Evolutionary conservation across 2,888 invertebrate species (phyloP).

Genomic region (Plebejus anna): DNA sequence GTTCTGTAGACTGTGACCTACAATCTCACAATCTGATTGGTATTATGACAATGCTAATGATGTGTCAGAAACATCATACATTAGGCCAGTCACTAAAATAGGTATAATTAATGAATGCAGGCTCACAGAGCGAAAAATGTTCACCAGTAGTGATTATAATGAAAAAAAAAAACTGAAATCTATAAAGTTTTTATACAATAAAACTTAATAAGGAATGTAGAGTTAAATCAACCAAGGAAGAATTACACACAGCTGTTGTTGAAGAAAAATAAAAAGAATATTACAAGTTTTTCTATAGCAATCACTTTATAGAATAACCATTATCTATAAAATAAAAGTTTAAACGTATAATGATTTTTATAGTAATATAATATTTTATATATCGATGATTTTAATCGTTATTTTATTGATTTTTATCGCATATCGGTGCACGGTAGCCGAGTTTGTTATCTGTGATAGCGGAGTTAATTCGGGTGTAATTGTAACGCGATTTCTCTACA

Average conservation of each 20-base stretch:
- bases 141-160: too few species aligned
- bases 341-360: neutral
- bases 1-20: neutral
- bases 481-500: conserved; percentile 24
- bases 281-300: neutral
- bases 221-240: neutral
- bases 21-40: neutral
- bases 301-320: neutral
- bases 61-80: neutral
- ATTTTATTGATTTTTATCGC: conserved; percentile 35
- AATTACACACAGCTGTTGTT: neutral
- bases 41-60: neutral
- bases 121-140: neutral
- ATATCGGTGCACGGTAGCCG: conserved; percentile 36
- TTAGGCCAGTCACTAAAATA: neutral
- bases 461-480: conserved; percentile 21
- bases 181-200: neutral
- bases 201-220: neutral
- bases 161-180: neutral
- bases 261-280: neutral
- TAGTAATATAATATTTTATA: neutral
- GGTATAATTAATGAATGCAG: too few species aligned
- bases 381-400: conserved; percentile 24
- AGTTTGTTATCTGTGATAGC: conserved; percentile 33
- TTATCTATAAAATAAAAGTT: neutral